These are phyloP conservation scores for Cladopsammia gracilis DNA, from an alignment of 64 coral and sea anemone genomes.

Conservation along the genomic window DNA sequence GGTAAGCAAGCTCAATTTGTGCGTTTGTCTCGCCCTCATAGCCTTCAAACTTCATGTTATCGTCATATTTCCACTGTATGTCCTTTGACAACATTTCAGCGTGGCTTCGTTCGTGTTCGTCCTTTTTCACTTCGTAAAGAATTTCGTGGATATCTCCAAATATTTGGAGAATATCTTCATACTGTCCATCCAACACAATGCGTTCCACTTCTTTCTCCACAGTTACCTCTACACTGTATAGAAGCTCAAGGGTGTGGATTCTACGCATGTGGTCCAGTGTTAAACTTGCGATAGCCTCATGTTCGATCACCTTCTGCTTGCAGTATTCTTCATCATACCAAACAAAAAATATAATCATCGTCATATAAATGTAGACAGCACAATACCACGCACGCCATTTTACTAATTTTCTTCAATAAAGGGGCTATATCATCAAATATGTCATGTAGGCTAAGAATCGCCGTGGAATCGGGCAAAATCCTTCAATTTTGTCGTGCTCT, in stretches of 20 bases:
- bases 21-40: conserved; percentile 38
- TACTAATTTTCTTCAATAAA: too few relatives aligned
- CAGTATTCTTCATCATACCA: conserved; percentile 67
- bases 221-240: conserved; percentile 28
- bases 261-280: neutral
- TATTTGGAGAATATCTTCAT: conserved; percentile 56
- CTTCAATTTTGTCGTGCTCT: too few relatives aligned
- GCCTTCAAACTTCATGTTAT: too few relatives aligned
- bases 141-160: conserved; percentile 49
- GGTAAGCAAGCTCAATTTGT: conserved; percentile 59
- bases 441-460: too few relatives aligned
- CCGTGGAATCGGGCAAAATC: too few relatives aligned
- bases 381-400: too few relatives aligned
- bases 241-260: conserved; percentile 43
- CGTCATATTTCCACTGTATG: conserved; percentile 31
- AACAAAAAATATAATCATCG: neutral
- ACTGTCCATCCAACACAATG: conserved; percentile 57
- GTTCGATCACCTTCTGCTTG: conserved; percentile 52
- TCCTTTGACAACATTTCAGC: conserved; percentile 63
- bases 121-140: conserved; percentile 35
- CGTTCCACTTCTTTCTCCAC: conserved; percentile 37
- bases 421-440: too few relatives aligned
- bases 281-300: conserved; percentile 16
- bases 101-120: conserved; percentile 30
- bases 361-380: too few relatives aligned